These are phyloP conservation scores for Himalopsyche anomala DNA, from an alignment of 2,888 invertebrate species.

Conservation along the genomic window DNA sequence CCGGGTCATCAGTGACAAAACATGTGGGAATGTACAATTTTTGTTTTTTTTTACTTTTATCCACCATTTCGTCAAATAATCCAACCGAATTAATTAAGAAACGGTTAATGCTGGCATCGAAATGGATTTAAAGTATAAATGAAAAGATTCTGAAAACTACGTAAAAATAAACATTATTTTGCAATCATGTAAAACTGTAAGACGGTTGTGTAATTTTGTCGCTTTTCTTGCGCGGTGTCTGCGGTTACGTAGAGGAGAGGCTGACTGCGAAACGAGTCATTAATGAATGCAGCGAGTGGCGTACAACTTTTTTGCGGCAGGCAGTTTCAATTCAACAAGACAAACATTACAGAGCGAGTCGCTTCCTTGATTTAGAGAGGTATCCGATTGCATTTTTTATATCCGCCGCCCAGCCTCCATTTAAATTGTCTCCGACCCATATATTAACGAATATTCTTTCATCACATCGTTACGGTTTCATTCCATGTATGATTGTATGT, in stretches of 20 bases:
- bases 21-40: too few relatives aligned
- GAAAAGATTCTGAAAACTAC: too few relatives aligned
- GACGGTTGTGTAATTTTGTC: too few relatives aligned
- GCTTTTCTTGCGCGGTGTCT: too few relatives aligned
- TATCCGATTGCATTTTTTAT: slow-evolving; percentile 56
- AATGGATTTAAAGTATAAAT: too few relatives aligned
- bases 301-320: slow-evolving; percentile 10
- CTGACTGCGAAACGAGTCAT: neutral
- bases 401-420: slow-evolving; percentile 43
- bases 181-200: too few relatives aligned
- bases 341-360: slow-evolving; percentile 54
- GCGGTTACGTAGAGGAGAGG: neutral
- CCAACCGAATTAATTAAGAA: too few relatives aligned
- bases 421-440: slow-evolving; percentile 58
- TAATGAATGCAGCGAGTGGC: neutral
- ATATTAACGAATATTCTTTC: slow-evolving; percentile 46
- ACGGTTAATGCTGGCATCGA: too few relatives aligned
- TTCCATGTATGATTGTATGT: neutral
- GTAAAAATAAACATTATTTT: too few relatives aligned
- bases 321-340: slow-evolving; percentile 55
- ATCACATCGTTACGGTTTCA: neutral
- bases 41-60: too few relatives aligned
- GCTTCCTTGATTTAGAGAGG: slow-evolving; percentile 51
- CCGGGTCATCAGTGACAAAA: too few relatives aligned
- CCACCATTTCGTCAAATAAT: too few relatives aligned